A percentile compares a stretch with the other conserved stretches of the same genome.
Evolutionary conservation across 2,797 vertebrate genomes (phyloP).

Genomic region (Microcaecilia unicolor): DNA sequence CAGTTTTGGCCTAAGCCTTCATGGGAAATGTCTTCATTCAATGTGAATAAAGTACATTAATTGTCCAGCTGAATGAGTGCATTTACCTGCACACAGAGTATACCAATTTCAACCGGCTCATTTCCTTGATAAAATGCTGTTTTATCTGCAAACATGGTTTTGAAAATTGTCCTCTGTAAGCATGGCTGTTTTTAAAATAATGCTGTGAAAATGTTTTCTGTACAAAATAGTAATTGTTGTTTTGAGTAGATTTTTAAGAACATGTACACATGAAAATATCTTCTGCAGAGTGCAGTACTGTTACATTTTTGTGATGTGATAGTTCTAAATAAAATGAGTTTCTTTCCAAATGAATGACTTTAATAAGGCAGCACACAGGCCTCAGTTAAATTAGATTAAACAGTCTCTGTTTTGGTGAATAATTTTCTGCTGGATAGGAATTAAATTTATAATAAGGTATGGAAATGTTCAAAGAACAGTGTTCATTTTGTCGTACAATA

Average conservation of each 20-base stretch:
- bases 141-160: too few species aligned
- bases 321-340: constrained; percentile 38
- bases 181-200: constrained; percentile 5
- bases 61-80: too few species aligned
- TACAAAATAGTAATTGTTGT: not conserved
- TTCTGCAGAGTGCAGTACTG: too few species aligned
- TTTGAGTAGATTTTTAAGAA: constrained; percentile 13
- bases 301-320: too few species aligned
- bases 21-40: too few species aligned
- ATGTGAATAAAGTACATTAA: too few species aligned
- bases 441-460: constrained; percentile 24
- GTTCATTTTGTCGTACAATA: constrained; percentile 1
- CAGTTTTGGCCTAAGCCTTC: too few species aligned
- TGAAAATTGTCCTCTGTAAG: too few species aligned
- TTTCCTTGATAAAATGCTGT: too few species aligned
- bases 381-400: constrained; percentile 42
- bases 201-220: not conserved
- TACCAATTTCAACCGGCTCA: too few species aligned
- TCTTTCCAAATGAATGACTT: constrained; percentile 34
- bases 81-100: too few species aligned
- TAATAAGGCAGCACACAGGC: constrained; percentile 27
- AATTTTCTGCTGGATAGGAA: constrained; percentile 36
- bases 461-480: constrained; percentile 25
- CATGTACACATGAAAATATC: constrained; percentile 20
- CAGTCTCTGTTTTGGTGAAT: constrained; percentile 34